phyloP scores from a whole-genome alignment of 2,113 vertebrate genomes.

The Mesitornis unicolor region DNA sequence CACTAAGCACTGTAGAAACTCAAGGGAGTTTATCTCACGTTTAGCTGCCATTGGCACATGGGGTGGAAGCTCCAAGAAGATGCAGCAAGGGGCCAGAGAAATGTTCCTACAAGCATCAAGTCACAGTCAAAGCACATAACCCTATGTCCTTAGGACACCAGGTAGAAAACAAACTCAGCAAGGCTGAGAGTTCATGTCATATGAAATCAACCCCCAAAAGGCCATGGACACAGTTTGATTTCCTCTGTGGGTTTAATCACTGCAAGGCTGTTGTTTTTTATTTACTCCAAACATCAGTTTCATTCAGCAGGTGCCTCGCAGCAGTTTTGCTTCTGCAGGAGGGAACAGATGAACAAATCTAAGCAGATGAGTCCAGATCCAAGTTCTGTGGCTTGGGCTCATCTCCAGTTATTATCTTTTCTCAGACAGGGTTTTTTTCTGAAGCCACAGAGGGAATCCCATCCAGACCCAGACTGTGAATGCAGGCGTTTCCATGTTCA shows the following conservation, averaged over 20 bases:
- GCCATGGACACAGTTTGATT: neutral
- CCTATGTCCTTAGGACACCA: neutral
- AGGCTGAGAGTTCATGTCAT: neutral
- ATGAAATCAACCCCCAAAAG: neutral
- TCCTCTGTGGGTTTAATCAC: neutral
- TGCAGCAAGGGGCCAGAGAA: neutral
- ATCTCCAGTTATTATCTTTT: neutral
- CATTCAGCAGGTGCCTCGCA: neutral
- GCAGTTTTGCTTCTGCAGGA: neutral
- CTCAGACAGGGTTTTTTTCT: neutral
- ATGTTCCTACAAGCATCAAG: neutral
- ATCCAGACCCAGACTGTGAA: neutral
- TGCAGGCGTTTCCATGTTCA: neutral
- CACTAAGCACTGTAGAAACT: neutral
- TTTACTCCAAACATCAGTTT: accelerated
- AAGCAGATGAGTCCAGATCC: neutral
- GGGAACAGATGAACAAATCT: neutral
- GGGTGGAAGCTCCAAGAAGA: neutral
- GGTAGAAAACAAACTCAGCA: neutral
- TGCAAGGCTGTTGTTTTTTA: neutral
- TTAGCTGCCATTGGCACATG: neutral
- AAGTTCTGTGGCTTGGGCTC: neutral
- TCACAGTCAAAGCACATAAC: neutral
- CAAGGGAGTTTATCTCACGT: neutral
- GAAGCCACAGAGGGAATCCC: neutral